Evolutionary conservation across 2,888 invertebrate species (phyloP).

Genomic region (Salpingus planirostris): DNA sequence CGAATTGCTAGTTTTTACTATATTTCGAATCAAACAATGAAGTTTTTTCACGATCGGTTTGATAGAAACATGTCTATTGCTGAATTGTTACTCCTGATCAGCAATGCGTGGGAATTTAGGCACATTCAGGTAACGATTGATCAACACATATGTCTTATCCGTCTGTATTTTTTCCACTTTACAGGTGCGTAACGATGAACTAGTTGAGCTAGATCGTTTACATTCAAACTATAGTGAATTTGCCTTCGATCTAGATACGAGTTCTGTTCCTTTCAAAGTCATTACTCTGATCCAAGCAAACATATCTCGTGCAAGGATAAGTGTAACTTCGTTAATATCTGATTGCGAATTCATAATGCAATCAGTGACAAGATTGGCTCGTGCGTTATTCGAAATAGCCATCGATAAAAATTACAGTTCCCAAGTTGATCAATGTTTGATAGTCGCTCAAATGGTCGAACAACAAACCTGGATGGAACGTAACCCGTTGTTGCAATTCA

Average conservation of each 20-base stretch:
- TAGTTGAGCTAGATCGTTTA: slow-evolving; percentile 79
- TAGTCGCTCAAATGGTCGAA: slow-evolving; percentile 89
- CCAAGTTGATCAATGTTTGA: slow-evolving; percentile 76
- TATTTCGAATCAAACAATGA: slow-evolving; percentile 91
- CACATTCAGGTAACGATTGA: no score
- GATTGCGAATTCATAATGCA: slow-evolving; percentile 85
- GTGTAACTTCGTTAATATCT: slow-evolving; percentile 77
- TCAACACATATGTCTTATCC: no score
- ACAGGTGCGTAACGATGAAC: slow-evolving; percentile 93
- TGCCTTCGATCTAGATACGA: slow-evolving; percentile 71
- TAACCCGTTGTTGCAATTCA: slow-evolving; percentile 80
- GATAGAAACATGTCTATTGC: slow-evolving; percentile 75
- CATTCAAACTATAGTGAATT: slow-evolving; percentile 66
- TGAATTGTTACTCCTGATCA: slow-evolving; percentile 83
- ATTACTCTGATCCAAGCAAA: slow-evolving; percentile 89
- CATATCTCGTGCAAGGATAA: slow-evolving; percentile 71
- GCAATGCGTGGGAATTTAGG: slow-evolving; percentile 88
- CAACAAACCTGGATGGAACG: slow-evolving; percentile 82
- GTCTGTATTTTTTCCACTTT: no score
- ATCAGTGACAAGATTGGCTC: slow-evolving; percentile 49
- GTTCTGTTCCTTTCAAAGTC: slow-evolving; percentile 89
- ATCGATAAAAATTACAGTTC: slow-evolving; percentile 72
- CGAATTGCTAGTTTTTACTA: slow-evolving; percentile 97
- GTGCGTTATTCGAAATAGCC: slow-evolving; percentile 91
- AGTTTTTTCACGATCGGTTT: slow-evolving; percentile 80